Evolutionary conservation across 2,113 vertebrate genomes (phyloP), one percentile per base, ranked within the genome.

Genomic region (Gallinago jamesoni): DNA sequence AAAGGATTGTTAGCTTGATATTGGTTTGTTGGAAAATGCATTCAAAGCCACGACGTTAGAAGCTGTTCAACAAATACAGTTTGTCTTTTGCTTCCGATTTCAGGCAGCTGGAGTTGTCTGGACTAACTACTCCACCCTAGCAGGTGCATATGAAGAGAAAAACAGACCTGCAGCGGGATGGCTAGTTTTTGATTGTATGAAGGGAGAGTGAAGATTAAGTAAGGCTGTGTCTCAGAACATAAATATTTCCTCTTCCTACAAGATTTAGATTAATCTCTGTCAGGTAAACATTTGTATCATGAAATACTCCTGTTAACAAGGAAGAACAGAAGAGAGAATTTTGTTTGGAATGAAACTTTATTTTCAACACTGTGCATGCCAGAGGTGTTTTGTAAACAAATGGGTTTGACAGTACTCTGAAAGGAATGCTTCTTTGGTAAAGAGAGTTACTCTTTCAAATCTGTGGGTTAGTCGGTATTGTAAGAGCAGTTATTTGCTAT

Each of bases 91-190:
- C 43, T 50, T 77, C 56, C 10, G 8, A 18, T 84, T 66, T 59
- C 47, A 64, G 83, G 56, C 59, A 35, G 45, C 15, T 84, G 62
- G 75, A 75, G 22, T 43, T 94, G 33, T 43, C 25, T 75, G 83
- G 48, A 45, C 2, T 68, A 37, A 30, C 16, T 64, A 43, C 52
- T 41, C 37, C 24, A 30, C 25, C 25, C 72, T 77, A 31, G 22
- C 39, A 80, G 57, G n/a, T 41, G 31, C 14, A 12, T 0, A 0
- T 9, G 12, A 62, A 22, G n/a, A 24, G 14, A 43, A 67, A 67
- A 68, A 23, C 23, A 64, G 74, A 57, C 24, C 19, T 67, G 45
- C 20, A 31, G 67, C 57, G 19, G 43, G 31, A 45, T 70, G 60
- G 27, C 24, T 84, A 12, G 37, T 39, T 66, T 91, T 50, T 88